These are phyloP conservation scores for Synergus itoensis DNA, from an alignment of 2,888 invertebrate genomes.

Conservation along the genomic window DNA sequence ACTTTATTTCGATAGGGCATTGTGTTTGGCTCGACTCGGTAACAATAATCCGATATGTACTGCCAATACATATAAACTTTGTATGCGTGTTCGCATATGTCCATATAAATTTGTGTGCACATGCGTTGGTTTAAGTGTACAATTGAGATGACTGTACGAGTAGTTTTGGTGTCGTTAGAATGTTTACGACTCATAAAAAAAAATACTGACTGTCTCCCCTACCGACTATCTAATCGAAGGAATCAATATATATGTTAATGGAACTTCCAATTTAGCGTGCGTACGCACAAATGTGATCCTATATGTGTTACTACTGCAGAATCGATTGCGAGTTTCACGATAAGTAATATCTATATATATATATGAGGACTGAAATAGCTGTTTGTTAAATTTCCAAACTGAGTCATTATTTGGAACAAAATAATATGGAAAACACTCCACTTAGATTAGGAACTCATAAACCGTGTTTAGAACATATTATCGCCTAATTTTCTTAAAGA, in stretches of 20 bases:
- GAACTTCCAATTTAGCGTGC: conserved; percentile 23
- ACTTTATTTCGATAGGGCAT: not conserved
- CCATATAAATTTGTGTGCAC: not conserved
- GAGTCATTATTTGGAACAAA: too few species aligned
- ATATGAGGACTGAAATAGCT: conserved; percentile 1
- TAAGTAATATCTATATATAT: conserved; percentile 15
- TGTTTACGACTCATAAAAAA: conserved; percentile 50
- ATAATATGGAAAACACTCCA: not conserved
- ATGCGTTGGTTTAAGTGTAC: not conserved
- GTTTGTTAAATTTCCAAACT: conserved; percentile 22
- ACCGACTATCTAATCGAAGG: conserved; percentile 44
- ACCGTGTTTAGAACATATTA: not conserved
- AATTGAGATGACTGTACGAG: not conserved
- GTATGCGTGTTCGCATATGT: not conserved
- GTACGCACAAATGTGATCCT: not conserved
- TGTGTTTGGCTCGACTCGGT: conserved; percentile 6
- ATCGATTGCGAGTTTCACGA: conserved; percentile 32
- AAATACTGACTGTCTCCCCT: conserved; percentile 22
- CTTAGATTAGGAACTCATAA: not conserved
- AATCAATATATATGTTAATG: conserved; percentile 23
- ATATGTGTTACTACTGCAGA: conserved; percentile 13
- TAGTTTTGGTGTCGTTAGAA: conserved; percentile 44
- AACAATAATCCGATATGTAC: conserved; percentile 6
- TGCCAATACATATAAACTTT: not conserved
- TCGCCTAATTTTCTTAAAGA: conserved; percentile 26